Evolutionary conservation across 2,113 vertebrate species (phyloP).

Genomic region (Isurus oxyrinchus): DNA sequence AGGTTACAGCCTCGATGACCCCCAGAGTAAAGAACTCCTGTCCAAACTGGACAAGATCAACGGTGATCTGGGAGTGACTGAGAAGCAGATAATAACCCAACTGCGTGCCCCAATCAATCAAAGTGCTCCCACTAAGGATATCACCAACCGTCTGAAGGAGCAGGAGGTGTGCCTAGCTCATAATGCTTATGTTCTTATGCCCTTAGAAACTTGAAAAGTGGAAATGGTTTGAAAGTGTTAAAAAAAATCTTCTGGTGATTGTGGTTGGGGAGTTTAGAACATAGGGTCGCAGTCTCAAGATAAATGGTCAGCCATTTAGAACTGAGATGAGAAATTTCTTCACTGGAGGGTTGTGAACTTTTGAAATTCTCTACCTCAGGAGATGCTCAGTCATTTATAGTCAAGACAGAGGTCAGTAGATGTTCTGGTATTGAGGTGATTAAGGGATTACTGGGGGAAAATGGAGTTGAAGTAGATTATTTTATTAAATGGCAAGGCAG

Average conservation of each 20-base stretch:
- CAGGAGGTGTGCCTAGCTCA: conserved; percentile 63
- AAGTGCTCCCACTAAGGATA: conserved; percentile 62
- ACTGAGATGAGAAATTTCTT: neutral
- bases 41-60: conserved; percentile 62
- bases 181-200: neutral
- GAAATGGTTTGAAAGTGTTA: neutral
- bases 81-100: conserved; percentile 60
- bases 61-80: conserved; percentile 57
- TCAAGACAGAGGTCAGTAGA: neutral
- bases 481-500: neutral
- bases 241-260: too few species aligned
- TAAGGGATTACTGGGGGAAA: too few species aligned
- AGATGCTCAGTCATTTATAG: neutral
- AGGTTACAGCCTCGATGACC: conserved; percentile 47
- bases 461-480: neutral
- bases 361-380: neutral
- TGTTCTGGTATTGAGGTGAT: neutral
- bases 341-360: neutral
- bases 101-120: conserved; percentile 66
- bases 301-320: neutral
- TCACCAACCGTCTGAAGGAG: conserved; percentile 63
- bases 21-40: conserved; percentile 56
- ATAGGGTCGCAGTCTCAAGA: neutral
- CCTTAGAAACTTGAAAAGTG: neutral
- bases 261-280: neutral